These are phyloP conservation scores for Dicaeum eximium DNA, from an alignment of 2,113 vertebrate species.

Conservation along the genomic window DNA sequence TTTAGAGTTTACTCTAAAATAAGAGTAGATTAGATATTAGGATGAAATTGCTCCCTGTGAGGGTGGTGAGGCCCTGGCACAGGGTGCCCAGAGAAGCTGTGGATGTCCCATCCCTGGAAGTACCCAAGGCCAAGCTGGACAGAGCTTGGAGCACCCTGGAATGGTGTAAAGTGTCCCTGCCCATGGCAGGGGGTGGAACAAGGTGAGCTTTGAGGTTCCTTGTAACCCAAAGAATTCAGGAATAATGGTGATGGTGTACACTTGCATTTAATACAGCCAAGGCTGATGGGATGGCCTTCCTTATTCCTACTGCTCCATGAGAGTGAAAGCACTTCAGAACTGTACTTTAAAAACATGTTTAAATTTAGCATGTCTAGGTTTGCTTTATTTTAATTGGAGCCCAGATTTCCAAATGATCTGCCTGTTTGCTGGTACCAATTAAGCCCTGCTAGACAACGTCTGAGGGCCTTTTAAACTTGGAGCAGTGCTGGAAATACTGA, in stretches of 20 bases:
- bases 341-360: not conserved
- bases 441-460: not conserved
- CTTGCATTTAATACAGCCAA: not conserved
- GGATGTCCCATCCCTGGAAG: not conserved
- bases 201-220: not conserved
- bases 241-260: not conserved
- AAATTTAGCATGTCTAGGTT: not conserved
- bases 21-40: not conserved
- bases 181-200: not conserved
- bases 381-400: not conserved
- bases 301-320: not conserved
- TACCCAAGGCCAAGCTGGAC: not conserved
- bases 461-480: not conserved
- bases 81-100: accelerated
- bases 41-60: not conserved
- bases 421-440: not conserved
- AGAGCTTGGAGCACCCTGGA: accelerated
- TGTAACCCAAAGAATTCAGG: not conserved
- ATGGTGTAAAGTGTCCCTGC: not conserved
- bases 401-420: not conserved
- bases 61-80: accelerated
- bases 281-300: not conserved
- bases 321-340: not conserved
- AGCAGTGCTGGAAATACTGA: not conserved
- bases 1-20: not conserved